Evolutionary conservation across 2,797 vertebrate genomes (phyloP).

Genomic region (Hozukius guyotensis): DNA sequence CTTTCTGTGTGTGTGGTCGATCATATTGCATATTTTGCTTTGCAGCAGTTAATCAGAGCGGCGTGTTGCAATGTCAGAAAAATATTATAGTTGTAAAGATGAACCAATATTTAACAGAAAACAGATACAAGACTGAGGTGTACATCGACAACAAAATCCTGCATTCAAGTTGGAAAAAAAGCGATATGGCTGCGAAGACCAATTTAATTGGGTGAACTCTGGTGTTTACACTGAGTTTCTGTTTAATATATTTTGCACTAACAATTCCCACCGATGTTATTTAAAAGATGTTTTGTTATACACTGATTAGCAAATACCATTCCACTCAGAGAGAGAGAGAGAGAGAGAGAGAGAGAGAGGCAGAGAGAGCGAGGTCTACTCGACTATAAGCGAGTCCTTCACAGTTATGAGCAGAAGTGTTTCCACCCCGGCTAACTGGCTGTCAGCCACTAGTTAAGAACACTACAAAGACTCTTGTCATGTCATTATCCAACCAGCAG

Average conservation of each 20-base stretch:
- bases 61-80: not conserved
- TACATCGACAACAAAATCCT: not conserved
- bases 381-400: slow-evolving; percentile 44
- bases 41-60: not conserved
- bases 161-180: no score
- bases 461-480: slow-evolving; percentile 24
- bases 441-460: slow-evolving; percentile 36
- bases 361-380: not conserved
- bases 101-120: not conserved
- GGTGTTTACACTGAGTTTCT: not conserved
- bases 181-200: no score
- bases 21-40: not conserved
- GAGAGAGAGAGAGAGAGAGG: not conserved
- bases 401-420: slow-evolving; percentile 40
- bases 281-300: not conserved
- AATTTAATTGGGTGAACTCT: not conserved
- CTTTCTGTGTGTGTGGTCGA: no score
- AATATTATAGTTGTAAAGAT: not conserved
- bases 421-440: slow-evolving; percentile 22
- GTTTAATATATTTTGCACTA: not conserved
- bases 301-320: not conserved
- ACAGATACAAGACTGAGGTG: not conserved
- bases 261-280: not conserved
- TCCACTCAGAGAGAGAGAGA: no score
- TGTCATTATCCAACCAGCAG: slow-evolving; percentile 38